Evolutionary conservation across 2,888 invertebrate species (phyloP), one percentile per base, ranked within the genome.

Genomic region (Clusia tigrina): DNA sequence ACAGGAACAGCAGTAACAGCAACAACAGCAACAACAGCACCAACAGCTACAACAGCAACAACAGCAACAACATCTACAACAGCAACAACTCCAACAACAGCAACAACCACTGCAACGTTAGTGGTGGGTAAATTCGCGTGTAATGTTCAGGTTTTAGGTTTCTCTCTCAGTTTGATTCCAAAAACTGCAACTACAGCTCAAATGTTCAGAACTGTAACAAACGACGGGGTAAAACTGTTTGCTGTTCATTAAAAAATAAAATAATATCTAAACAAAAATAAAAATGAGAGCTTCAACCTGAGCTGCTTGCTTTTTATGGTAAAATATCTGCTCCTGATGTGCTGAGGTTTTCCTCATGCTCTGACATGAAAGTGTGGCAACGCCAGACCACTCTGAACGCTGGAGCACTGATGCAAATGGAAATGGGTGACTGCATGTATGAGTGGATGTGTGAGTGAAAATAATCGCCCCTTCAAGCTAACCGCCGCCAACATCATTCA

Each of bases 321-420:
- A 42, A 42, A 10, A 48, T 48, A 22, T 22, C 48, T 48, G 48
- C 15, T 15, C 20, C 22, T 48, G 48, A 48, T 48, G 48, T 15
- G 18, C 18, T 48, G 48, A 48, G 48, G 48, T 48, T 48, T 48
- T 18, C n/a, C 42, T 42, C 42, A 3, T 42, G 42, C 48, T 20
- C 22, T 48, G 48, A 42, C 42, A 42, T 42, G 42, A 42, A 42
- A 42, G 42, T 42, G 42, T 17, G 42, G 42, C 42, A 42, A 42
- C 22, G 22, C 48, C 12, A 9, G 32, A 9, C 32, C 6, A 32
- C 6, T 32, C 6, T 12, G 6, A 32, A 9, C 32, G 32, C 32
- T 6, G 12, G 32, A 32, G 32, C 12, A 32, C 12, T 32, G 6
- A 12, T 32, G 32, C 12, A 12, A 9, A 32, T 32, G 12, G 12